Evolutionary conservation across 2,888 invertebrate species (phyloP), one percentile per base, ranked within the genome.

Genomic region (Oligia latruncula): DNA sequence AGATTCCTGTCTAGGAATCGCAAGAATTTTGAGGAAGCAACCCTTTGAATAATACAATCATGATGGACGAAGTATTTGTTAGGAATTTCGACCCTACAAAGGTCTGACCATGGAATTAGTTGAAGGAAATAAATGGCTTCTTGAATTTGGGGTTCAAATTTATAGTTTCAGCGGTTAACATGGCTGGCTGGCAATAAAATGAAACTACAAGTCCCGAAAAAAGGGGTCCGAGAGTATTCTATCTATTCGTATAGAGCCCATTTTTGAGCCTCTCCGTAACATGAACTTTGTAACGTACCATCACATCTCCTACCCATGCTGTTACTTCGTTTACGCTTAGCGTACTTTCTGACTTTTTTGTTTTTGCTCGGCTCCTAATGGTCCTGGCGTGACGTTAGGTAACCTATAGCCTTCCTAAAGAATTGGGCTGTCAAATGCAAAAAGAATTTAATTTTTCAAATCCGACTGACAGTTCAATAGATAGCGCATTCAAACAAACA

Each of bases 21-120:
- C 40, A 52, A 70, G 73, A 67, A 85, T 87, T 71, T 82, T 43
- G 74, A 60, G 43, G 40, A 11, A 49, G 23, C 67, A 72, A 79
- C 74, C 89, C 82, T 83, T 82, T 73, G 64, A 62, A 78, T 71
- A 67, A 76, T 79, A 78, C 71, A 74, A 78, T 80, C 70, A 74
- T 65, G 40, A 70, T 74, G 52, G 49, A 40, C 23, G 43, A 74
- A 71, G n/a, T 49, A 78, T 78, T 58, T 74, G 66, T 58, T n/a
- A 23, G 71, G 71, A 40, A 81, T 87, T 60, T 74, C 13, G 49
- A 81, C 66, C 85, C 71, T 81, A 68, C 40, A 49, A 29, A 67
- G 65, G 66, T 40, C 43, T 65, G 46, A 74, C 76, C 71, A 58
- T 17, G 46, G 73, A 81, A 77, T 74, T 35, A 67, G 52, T 40